Evolutionary conservation across 2,113 vertebrate species (phyloP).

Genomic region (Notarius quadriscutis): DNA sequence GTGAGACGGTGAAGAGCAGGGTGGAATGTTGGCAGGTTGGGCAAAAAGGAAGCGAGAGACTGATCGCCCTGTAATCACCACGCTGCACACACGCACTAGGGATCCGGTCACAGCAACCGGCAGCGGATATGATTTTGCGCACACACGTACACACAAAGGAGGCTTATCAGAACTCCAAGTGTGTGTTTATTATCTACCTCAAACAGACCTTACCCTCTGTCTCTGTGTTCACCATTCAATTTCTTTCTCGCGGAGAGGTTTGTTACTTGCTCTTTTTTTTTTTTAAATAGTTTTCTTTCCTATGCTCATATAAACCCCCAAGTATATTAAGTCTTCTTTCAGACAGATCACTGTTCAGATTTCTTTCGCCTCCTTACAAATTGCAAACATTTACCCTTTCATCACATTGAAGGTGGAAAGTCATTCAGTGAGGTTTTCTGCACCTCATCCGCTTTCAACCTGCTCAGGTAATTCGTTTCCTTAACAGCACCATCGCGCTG

Average conservation of each 20-base stretch:
- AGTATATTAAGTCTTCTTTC: not conserved
- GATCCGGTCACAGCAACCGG: constrained; percentile 21
- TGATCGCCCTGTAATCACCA: constrained; percentile 47
- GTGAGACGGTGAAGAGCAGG: not conserved
- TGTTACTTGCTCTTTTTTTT: not conserved
- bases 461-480: not conserved
- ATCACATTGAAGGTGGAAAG: not conserved
- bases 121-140: constrained; percentile 32
- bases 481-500: not conserved
- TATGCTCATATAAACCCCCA: not conserved
- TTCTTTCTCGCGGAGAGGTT: not conserved
- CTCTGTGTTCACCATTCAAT: not conserved
- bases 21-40: constrained; percentile 36
- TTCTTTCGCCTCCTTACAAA: not conserved
- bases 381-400: not conserved
- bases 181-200: constrained; percentile 29
- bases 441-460: not conserved
- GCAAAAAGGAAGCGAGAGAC: constrained; percentile 19
- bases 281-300: not conserved
- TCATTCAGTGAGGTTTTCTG: not conserved
- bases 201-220: not conserved
- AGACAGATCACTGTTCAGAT: not conserved
- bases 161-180: constrained; percentile 16
- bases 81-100: constrained; percentile 28
- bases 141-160: not conserved